A percentile compares a stretch with the other conserved stretches of the same genome.
These are phyloP conservation scores for Megaustenia siamemsis DNA, from an alignment of 2,888 invertebrate genomes.

Conservation along the genomic window DNA sequence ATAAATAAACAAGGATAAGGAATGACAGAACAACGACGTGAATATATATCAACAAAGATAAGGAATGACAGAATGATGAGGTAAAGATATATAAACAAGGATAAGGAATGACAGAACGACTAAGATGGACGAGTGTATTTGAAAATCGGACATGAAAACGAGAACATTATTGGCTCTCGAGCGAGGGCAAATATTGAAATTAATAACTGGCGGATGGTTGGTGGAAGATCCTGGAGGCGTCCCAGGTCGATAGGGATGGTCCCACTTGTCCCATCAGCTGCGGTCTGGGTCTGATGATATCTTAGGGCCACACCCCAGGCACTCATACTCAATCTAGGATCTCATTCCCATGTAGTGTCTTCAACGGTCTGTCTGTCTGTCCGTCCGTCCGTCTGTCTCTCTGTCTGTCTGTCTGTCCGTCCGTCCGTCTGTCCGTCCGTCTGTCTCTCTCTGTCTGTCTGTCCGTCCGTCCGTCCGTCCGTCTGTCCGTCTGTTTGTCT, in stretches of 20 bases:
- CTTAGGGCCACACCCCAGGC: background rate
- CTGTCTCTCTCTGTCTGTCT: no score
- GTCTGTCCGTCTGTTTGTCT: no score
- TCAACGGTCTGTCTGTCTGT: background rate
- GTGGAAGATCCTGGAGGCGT: background rate
- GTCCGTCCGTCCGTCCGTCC: no score
- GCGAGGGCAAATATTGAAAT: background rate
- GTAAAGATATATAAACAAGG: constrained; percentile 18
- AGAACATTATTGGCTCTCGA: background rate
- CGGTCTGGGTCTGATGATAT: background rate
- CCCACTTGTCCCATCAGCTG: background rate
- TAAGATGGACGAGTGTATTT: background rate
- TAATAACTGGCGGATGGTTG: background rate
- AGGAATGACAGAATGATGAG: constrained; percentile 29
- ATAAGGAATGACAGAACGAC: background rate
- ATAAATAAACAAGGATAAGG: no score
- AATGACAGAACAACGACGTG: no score
- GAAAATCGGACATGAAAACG: background rate
- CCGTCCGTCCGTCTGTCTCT: background rate
- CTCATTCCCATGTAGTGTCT: background rate
- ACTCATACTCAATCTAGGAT: background rate
- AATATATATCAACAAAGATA: constrained; percentile 12
- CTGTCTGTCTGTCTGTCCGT: background rate
- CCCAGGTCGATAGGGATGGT: background rate
- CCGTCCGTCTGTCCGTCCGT: no score